Evolutionary conservation across 2,888 invertebrate genomes (phyloP).

Genomic region (Lacanobia oleracea): DNA sequence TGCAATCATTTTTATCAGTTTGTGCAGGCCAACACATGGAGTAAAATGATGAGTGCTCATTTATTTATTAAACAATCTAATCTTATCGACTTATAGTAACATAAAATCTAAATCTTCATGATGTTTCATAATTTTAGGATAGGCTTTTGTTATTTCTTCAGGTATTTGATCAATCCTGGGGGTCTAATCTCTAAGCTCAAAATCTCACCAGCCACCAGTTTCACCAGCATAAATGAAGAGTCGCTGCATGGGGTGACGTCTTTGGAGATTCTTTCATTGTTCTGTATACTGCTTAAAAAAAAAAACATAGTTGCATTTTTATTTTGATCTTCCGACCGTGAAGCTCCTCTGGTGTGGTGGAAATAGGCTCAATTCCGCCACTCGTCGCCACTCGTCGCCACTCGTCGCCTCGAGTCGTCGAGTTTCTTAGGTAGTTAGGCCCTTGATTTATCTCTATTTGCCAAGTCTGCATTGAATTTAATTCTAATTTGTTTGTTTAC

Average conservation of each 20-base stretch:
- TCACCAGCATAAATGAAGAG: constrained; percentile 96
- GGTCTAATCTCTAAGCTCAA: constrained; percentile 74
- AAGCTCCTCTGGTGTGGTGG: too few species aligned
- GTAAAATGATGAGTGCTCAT: constrained; percentile 10
- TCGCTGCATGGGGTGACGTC: constrained; percentile 95
- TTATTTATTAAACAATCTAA: constrained; percentile 64
- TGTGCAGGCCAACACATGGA: too few species aligned
- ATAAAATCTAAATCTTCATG: constrained; percentile 90
- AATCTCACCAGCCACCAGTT: constrained; percentile 93
- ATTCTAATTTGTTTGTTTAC: not conserved
- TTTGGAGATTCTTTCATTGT: constrained; percentile 94
- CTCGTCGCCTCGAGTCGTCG: too few species aligned
- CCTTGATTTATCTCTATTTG: too few species aligned
- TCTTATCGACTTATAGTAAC: constrained; percentile 67
- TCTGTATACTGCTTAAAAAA: constrained; percentile 96
- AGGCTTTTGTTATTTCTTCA: constrained; percentile 94
- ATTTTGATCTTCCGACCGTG: too few species aligned
- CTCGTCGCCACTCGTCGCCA: too few species aligned
- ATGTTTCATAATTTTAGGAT: constrained; percentile 97
- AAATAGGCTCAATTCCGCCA: too few species aligned
- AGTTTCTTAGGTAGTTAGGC: too few species aligned
- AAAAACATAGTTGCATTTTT: too few species aligned
- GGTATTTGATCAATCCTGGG: constrained; percentile 95
- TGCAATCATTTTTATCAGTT: too few species aligned
- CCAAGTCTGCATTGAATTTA: not conserved